A percentile compares a stretch with the other conserved stretches of the same genome.
phyloP scores from a whole-genome alignment of 2,797 vertebrate genomes.

The Premnoplex brunnescens region DNA sequence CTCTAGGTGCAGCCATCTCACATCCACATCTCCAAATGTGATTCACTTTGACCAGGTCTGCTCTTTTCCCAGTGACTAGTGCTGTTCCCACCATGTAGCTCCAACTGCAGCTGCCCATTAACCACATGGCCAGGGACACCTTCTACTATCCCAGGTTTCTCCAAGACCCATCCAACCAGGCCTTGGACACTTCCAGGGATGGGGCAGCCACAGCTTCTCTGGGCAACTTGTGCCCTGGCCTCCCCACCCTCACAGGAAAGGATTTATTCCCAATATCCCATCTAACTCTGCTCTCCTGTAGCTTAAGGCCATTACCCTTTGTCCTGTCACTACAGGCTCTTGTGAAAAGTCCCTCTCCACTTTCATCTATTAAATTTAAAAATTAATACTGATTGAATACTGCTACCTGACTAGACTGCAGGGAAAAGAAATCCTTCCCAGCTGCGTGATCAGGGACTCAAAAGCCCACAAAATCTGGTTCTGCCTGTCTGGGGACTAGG shows the following conservation, averaged over 20 bases:
- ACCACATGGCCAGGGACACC: background rate
- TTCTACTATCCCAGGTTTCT: rapidly evolving
- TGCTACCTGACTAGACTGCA: background rate
- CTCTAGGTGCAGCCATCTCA: background rate
- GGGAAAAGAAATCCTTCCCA: background rate
- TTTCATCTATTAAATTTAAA: background rate
- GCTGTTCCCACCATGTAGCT: background rate
- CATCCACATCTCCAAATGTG: rapidly evolving
- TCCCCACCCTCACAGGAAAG: rapidly evolving
- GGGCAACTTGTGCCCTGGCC: background rate
- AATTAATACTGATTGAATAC: background rate
- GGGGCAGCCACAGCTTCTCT: background rate
- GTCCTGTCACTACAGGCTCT: background rate
- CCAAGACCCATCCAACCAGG: rapidly evolving
- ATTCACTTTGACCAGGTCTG: background rate
- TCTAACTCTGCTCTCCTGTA: rapidly evolving
- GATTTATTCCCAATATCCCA: background rate
- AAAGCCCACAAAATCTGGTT: background rate
- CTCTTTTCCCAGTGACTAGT: rapidly evolving
- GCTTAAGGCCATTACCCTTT: background rate
- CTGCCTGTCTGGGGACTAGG: background rate
- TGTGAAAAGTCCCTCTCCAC: background rate
- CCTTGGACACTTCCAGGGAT: background rate
- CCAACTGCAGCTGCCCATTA: background rate
- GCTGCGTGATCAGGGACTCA: background rate